These are phyloP conservation scores for Drosophila saltans DNA, from an alignment of 1,140 invertebrate genomes.

Conservation along the genomic window DNA sequence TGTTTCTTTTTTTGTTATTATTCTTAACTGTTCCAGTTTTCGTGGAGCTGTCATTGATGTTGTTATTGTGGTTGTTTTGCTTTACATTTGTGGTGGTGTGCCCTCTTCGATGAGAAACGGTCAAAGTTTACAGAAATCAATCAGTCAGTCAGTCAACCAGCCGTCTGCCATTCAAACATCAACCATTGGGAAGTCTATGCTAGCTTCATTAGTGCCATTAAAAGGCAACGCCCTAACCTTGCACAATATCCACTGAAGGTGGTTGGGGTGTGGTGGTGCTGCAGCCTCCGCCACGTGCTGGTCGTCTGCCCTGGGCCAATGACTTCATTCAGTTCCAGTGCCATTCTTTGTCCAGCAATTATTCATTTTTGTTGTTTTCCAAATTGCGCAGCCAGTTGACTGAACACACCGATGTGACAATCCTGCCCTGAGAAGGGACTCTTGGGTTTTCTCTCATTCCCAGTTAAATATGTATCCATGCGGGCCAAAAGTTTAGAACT, in stretches of 20 bases:
- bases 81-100: slow-evolving; percentile 32
- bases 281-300: slow-evolving; percentile 61
- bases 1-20: slow-evolving; percentile 17
- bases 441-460: not conserved
- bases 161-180: slow-evolving; percentile 4
- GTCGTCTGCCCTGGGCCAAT: slow-evolving; percentile 55
- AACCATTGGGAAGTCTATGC: slow-evolving; percentile 18
- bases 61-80: slow-evolving; percentile 42
- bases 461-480: slow-evolving; percentile 28
- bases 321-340: slow-evolving; percentile 62
- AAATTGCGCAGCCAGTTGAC: slow-evolving; percentile 62
- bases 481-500: slow-evolving; percentile 43
- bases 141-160: slow-evolving; percentile 38
- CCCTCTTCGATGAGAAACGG: slow-evolving; percentile 42
- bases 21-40: slow-evolving; percentile 37
- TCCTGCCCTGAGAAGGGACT: slow-evolving; percentile 38
- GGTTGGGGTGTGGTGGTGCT: not conserved
- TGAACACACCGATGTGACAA: slow-evolving; percentile 51
- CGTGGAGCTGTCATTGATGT: slow-evolving; percentile 21
- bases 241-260: slow-evolving; percentile 49
- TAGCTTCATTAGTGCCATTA: slow-evolving; percentile 64
- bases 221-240: slow-evolving; percentile 73
- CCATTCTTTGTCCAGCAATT: slow-evolving; percentile 60
- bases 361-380: slow-evolving; percentile 34
- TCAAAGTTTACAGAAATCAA: slow-evolving; percentile 79